Evolutionary conservation across 2,797 vertebrate genomes (phyloP), one percentile per base, ranked within the genome.

Genomic region (Catostomus latipinnis): DNA sequence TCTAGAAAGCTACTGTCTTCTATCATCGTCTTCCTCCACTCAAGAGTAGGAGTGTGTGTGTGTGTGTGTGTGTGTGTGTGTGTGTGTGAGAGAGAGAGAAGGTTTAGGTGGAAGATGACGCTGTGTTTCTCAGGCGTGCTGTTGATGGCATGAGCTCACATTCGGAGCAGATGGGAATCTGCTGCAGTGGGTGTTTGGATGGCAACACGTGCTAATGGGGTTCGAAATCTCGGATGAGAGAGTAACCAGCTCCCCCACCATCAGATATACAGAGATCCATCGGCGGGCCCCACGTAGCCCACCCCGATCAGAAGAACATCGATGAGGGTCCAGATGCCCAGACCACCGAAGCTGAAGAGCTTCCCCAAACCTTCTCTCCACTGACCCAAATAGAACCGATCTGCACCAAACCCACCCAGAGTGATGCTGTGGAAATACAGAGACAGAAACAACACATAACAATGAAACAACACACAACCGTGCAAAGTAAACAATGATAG

Each of bases 341-440:
- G 92, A 63, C 98, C 98, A 11, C 98, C 98, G 22, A 99, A 99
- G 89, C 98, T 99, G 94, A 99, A 99, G 83, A 99, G 96, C 82
- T 99, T 99, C 84, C 98, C 98, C 5, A 99, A 94, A 77, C 98
- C 98, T 71, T 99, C 98, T 66, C 97, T 91, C 98, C 98, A 99
- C 91, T 99, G 98, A 84, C 98, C 98, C 90, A 99, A 90, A 87
- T 99, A 99, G 93, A 99, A 99, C 6, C 98, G 96, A 83, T 99
- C 98, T 0, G 98, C 98, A 4, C 98, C 98, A 79, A 99, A 99
- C 50, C 98, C 98, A 1, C 98, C 98, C 0, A 99, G 95, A 0
- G 97, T 98, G 83, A 99, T 96, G 92, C 98, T 99, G 66, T 16
- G 79, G 75, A 73, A 88, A 82, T 84, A 13, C 50, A 48, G 18